Base-by-base conservation (phyloP, 2,797 vertebrate genomes). In the Erethizon dorsatum region DNA sequence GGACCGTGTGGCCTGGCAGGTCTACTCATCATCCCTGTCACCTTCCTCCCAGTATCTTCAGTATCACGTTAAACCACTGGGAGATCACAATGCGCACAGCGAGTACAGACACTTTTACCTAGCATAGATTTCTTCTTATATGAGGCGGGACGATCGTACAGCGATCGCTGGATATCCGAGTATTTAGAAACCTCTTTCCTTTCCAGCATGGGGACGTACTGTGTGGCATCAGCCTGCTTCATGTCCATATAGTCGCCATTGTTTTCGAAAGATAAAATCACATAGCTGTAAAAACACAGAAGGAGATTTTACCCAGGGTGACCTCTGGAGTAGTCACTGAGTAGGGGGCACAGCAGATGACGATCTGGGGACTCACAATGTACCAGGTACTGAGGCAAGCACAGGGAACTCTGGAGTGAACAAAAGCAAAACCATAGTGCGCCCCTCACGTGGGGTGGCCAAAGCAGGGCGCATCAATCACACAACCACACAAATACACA, bases 181-280 rank as follows among this genome's bases (percentile, higher is more conserved):
- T 99, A 99, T 88, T 99, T 99, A 13, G 99, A 99, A 37, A 99
- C 96, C 26, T 99, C 99, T 95, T 99, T 99, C 98, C 99, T 99
- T 98, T 99, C 99, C 97, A 99, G 98, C 99, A 99, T 99, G 67
- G 99, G 99, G 37, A 99, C 99, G 0, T 99, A 99, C 95, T 99
- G 99, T 63, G 99, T 99, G 80, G 98, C 99, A 75, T 99, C 99
- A 1, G 98, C 99, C 97, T 99, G 99, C 98, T 99, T 99, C 99
- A 99, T 99, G 96, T 99, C 99, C 99, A 99, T 99, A 98, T 99
- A 99, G 98, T 99, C 99, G 4, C 99, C 99, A 96, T 99, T 99
- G 97, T 99, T 99, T 98, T 99, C 99, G 92, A 99, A 99, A 18
- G 99, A 99, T 94, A 99, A 97, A 98, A 99, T 99, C 97, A 99